A percentile compares a stretch with the other conserved stretches of the same genome.
phyloP scores from a whole-genome alignment of 2,888 invertebrate species.

The Neoascia interrupta region DNA sequence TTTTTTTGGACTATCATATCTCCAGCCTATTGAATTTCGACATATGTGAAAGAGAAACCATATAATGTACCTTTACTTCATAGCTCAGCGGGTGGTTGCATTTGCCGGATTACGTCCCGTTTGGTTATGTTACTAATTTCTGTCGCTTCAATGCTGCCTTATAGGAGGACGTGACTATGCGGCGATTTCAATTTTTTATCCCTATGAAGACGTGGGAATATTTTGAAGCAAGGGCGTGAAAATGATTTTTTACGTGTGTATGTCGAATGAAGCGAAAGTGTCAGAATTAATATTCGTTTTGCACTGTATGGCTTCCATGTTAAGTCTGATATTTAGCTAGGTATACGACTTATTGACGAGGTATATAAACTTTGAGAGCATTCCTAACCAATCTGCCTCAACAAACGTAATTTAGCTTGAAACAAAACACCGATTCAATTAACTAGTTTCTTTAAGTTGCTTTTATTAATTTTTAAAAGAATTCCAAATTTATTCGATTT shows the following conservation, averaged over 20 bases:
- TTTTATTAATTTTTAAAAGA: no score
- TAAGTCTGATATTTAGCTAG: no score
- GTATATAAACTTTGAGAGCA: no score
- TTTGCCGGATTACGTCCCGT: conserved; percentile 33
- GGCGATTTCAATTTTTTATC: background rate
- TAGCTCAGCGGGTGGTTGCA: conserved; percentile 53
- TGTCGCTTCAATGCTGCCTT: conserved; percentile 11
- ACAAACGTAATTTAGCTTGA: no score
- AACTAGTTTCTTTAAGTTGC: no score
- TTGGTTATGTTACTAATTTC: conserved; percentile 27
- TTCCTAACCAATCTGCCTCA: no score
- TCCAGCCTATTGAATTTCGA: background rate
- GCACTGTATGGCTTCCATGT: conserved; percentile 38
- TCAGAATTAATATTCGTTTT: conserved; percentile 36
- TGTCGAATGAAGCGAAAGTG: conserved; percentile 24
- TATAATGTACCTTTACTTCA: no score
- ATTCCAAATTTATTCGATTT: no score
- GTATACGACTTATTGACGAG: background rate
- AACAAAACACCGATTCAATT: no score
- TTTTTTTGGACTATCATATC: no score
- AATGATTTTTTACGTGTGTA: background rate
- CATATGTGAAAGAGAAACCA: conserved; percentile 22
- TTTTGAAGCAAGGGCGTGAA: background rate
- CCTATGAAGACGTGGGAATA: conserved; percentile 31
- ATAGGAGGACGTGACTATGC: background rate